Conservation (phyloP, 2,113 vertebrate species). For the Hippocampus mohnikei region DNA sequence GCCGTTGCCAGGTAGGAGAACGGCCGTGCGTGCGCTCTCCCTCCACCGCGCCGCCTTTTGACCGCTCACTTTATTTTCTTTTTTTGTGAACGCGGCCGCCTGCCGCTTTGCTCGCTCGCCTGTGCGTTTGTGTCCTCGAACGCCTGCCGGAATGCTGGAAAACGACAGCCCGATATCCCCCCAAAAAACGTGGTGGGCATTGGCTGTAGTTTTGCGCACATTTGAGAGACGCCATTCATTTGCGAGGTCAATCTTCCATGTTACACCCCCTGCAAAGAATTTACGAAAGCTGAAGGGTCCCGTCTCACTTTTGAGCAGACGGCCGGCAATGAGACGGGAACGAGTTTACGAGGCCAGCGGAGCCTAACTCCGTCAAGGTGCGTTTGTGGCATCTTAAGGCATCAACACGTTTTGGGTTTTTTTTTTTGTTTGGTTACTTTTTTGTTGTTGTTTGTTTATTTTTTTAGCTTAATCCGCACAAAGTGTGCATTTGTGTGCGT, state of each 20-base stretch:
- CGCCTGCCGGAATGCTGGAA: neutral
- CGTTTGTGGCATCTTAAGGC: neutral
- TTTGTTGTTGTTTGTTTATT: no score
- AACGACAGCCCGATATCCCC: neutral
- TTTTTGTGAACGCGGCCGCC: neutral
- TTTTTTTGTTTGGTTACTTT: no score
- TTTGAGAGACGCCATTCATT: neutral
- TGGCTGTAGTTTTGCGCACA: neutral
- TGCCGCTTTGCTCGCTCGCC: neutral
- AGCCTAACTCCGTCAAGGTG: neutral
- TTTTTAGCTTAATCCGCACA: no score
- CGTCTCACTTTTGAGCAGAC: neutral
- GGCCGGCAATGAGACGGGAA: neutral
- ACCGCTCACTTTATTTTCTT: no score
- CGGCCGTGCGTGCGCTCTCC: neutral
- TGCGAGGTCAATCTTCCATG: neutral
- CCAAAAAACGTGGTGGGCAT: neutral
- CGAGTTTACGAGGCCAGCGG: neutral
- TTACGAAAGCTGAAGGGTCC: neutral
- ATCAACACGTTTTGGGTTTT: no score
- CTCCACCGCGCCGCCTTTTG: neutral
- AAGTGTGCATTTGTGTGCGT: no score
- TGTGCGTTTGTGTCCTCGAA: neutral
- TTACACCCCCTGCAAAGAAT: neutral
- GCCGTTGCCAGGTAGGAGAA: neutral